Base-by-base conservation (phyloP, 92 coral and sea anemone genomes). In the Diadumene lineata region DNA sequence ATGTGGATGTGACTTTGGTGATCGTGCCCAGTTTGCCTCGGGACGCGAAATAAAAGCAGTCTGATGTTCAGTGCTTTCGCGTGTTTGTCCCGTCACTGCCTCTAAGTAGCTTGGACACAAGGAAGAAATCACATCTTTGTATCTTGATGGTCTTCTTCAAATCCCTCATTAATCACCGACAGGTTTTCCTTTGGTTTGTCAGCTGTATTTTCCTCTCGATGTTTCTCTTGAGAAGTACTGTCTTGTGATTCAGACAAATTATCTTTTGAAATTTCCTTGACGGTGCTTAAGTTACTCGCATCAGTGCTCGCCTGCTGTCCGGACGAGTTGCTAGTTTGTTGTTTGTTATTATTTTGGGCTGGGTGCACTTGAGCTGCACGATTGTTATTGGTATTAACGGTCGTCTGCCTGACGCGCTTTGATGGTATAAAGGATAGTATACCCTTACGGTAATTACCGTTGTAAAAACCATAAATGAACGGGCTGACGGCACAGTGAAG, bases 401-500 rank as follows among this genome's bases (percentile, higher is more conserved):
- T 53, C n/a, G 24, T 2, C 18, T 4, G 58, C 18, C n/a, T 53
- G 6, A 23, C 32, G 16, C 65, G 29, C 26, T 30, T 2, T 18
- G 65, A 22, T 6, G 65, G 65, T 1, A 60, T 6, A 2, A 60
- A 8, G 8, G 77, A 33, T 15, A 72, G 6, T 22, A 77, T 34
- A 29, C 67, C 32, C 31, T 24, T 80, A 19, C 96, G 86, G 46
- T 78, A 87, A 7, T 87, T 65, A 17, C 65, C 84, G 64, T 82
- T 89, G 62, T 82, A 79, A 9, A 51, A 32, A 21, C 78, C 72
- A 31, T 87, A 89, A 33, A 89, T 34, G 29, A 84, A 82, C 1
- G 96, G 92, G n/a, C 83, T 90, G 25, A 87, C 25, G 2, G 92
- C 88, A 30, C 96, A 82, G 74, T 90, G 84, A 1, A 88, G 81